phyloP scores from a whole-genome alignment of 2,113 vertebrate genomes.

The Haliaeetus leucogaster region DNA sequence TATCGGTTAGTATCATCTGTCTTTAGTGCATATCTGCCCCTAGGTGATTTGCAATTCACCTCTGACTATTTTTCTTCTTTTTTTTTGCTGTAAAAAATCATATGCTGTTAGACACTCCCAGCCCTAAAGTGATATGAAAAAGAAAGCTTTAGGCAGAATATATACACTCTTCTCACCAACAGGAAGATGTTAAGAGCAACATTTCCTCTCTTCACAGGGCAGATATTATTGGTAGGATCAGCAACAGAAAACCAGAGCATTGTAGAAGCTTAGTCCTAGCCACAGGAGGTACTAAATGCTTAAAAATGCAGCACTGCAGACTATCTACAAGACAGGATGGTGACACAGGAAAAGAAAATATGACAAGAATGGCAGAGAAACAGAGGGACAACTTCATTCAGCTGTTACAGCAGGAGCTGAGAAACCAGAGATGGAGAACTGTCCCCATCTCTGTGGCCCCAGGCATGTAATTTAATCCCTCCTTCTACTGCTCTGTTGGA shows the following conservation, averaged over 20 bases:
- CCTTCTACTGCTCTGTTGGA: background rate
- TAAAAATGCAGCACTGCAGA: background rate
- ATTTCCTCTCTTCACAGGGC: background rate
- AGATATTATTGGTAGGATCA: background rate
- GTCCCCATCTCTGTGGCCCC: background rate
- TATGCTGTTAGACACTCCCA: background rate
- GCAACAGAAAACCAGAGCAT: background rate
- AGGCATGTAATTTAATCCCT: background rate
- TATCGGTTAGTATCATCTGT: background rate
- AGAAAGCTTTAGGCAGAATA: background rate
- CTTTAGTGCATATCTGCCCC: background rate
- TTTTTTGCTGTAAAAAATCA: background rate
- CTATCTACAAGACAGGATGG: background rate
- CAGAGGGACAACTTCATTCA: background rate
- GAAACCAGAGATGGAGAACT: constrained; percentile 16
- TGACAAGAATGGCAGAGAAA: background rate
- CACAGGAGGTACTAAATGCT: background rate
- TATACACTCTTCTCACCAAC: background rate
- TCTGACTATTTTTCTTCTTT: background rate
- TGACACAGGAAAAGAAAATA: background rate
- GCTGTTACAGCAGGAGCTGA: background rate
- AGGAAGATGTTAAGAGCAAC: background rate
- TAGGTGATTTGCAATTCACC: background rate
- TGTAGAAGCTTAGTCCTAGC: background rate
- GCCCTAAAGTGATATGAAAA: background rate